Conservation (phyloP, 1,140 invertebrate genomes). For the Scylla paramamosain region DNA sequence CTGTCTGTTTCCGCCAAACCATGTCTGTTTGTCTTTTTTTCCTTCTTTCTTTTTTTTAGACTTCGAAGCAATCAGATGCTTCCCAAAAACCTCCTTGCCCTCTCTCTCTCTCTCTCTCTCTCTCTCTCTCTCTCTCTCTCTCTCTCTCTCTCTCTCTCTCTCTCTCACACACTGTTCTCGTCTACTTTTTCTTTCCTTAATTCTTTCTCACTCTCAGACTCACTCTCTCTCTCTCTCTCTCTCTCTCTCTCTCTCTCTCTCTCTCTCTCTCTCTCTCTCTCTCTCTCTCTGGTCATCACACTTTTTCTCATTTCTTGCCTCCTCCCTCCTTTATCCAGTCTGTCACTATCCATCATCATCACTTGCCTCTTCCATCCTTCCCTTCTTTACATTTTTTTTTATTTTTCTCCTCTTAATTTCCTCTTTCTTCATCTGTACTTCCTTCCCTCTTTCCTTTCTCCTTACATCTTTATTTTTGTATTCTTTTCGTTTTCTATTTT, state of each 20-base stretch:
- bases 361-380: no score
- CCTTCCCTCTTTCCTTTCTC: no score
- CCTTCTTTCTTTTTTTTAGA: no score
- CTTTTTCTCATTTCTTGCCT: background rate
- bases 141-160: background rate
- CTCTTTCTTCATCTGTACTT: no score
- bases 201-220: background rate
- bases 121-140: background rate
- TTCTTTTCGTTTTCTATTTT: no score
- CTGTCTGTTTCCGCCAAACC: background rate
- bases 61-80: no score
- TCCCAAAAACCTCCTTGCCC: background rate
- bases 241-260: background rate
- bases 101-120: no score
- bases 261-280: background rate
- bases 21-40: no score
- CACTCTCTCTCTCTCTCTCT: background rate
- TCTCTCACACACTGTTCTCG: background rate
- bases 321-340: background rate
- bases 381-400: no score
- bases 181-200: background rate
- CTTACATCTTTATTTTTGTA: no score
- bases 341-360: no score
- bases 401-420: no score
- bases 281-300: background rate